Percentiles rank a stretch among this genome's conserved stretches.
Conservation (phyloP, 2,888 invertebrate species). For the Macrophya alboannulata region DNA sequence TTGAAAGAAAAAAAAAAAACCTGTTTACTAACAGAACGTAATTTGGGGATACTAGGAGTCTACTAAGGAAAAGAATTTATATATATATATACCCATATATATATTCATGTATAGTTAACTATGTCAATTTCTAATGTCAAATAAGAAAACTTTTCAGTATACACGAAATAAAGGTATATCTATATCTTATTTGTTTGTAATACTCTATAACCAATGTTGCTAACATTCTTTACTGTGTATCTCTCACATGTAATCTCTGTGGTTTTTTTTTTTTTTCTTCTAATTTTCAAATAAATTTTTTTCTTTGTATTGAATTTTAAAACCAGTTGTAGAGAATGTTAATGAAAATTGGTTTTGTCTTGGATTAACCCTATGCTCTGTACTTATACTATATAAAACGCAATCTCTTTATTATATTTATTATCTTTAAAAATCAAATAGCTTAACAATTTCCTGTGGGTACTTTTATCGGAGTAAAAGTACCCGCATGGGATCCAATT, state of each 20-base stretch:
- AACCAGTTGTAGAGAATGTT: slow-evolving; percentile 39
- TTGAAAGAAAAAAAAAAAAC: not conserved
- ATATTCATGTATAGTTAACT: slow-evolving; percentile 46
- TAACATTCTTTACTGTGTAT: slow-evolving; percentile 43
- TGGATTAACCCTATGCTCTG: slow-evolving; percentile 36
- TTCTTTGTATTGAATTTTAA: not conserved
- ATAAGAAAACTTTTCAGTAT: slow-evolving; percentile 53
- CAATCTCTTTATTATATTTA: not conserved
- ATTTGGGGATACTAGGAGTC: not conserved
- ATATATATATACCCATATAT: slow-evolving; percentile 19
- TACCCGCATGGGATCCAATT: not conserved
- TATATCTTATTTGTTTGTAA: slow-evolving; percentile 71
- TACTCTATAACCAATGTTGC: slow-evolving; percentile 59
- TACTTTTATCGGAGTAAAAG: not conserved
- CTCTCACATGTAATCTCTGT: not conserved
- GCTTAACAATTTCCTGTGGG: not conserved
- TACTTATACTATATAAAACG: not conserved
- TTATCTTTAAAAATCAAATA: not conserved
- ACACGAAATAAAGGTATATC: slow-evolving; percentile 68
- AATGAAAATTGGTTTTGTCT: slow-evolving; percentile 30
- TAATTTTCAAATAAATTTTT: not conserved
- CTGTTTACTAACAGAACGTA: slow-evolving; percentile 2
- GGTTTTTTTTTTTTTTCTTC: no score
- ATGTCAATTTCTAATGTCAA: slow-evolving; percentile 59
- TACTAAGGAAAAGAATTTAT: not conserved